These are phyloP conservation scores for Cosmia pyralina DNA, from an alignment of 2,888 invertebrate genomes.

Conservation along the genomic window DNA sequence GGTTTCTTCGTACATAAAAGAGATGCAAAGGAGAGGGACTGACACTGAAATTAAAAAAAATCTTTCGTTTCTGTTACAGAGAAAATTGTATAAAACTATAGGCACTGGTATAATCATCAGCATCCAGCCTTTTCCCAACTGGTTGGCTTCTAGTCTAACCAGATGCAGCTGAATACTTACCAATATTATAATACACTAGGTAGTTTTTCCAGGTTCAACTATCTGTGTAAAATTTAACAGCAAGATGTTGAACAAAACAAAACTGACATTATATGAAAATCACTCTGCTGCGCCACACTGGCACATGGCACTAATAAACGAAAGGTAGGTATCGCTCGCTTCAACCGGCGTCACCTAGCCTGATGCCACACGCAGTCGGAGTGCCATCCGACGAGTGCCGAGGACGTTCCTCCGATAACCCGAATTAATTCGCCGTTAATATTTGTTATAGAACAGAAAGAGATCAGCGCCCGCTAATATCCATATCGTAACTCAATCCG, in stretches of 20 bases:
- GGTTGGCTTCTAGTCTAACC: no score
- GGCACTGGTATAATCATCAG: neutral
- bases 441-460: constrained; percentile 60
- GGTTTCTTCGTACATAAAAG: neutral
- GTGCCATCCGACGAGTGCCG: constrained; percentile 11
- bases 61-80: neutral
- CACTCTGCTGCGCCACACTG: neutral
- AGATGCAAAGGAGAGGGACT: no score
- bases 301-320: neutral
- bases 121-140: neutral
- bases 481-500: constrained; percentile 82
- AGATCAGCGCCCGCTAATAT: constrained; percentile 77
- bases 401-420: constrained; percentile 15
- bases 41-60: neutral
- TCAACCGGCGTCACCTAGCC: constrained; percentile 25
- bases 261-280: neutral
- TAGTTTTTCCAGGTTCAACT: neutral
- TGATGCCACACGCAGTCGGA: constrained; percentile 32
- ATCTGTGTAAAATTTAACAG: neutral
- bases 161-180: neutral
- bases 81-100: neutral
- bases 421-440: constrained; percentile 59
- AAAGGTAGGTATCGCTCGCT: constrained; percentile 13
- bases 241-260: neutral
- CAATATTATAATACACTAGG: neutral